Evolutionary conservation across 2,113 vertebrate species (phyloP).

Genomic region (Chaetorhynchus papuensis): DNA sequence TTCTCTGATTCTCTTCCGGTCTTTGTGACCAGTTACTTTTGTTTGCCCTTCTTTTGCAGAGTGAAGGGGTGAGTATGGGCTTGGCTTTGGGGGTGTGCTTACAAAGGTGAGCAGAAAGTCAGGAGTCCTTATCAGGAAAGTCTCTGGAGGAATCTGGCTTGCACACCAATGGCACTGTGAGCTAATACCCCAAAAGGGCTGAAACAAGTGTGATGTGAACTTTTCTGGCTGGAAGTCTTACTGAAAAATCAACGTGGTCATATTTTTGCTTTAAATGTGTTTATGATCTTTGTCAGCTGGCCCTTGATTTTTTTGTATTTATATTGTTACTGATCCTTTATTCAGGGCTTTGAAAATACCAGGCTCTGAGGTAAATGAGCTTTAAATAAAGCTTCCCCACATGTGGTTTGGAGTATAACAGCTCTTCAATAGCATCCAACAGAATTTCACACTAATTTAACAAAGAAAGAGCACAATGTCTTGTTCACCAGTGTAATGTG

Average conservation of each 20-base stretch:
- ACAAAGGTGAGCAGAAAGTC: background rate
- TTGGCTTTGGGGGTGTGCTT: background rate
- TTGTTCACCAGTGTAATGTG: background rate
- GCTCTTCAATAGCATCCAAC: background rate
- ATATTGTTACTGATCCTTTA: background rate
- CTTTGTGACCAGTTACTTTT: background rate
- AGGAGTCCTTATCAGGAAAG: background rate
- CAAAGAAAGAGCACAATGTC: background rate
- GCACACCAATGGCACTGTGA: rapidly evolving
- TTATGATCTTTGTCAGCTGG: background rate
- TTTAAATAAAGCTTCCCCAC: background rate
- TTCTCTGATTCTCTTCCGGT: background rate
- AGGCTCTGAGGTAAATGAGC: background rate
- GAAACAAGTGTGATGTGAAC: background rate
- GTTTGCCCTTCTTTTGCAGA: background rate
- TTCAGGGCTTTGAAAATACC: background rate
- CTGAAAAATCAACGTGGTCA: background rate
- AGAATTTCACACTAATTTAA: background rate
- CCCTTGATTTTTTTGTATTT: background rate
- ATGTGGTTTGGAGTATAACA: background rate
- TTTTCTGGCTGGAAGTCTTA: background rate
- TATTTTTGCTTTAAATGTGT: background rate
- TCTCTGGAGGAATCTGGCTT: background rate
- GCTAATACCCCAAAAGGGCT: background rate
- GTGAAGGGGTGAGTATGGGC: background rate